Evolutionary conservation across 2,113 vertebrate species (phyloP).

Genomic region (Ictidomys tridecemlineatus): DNA sequence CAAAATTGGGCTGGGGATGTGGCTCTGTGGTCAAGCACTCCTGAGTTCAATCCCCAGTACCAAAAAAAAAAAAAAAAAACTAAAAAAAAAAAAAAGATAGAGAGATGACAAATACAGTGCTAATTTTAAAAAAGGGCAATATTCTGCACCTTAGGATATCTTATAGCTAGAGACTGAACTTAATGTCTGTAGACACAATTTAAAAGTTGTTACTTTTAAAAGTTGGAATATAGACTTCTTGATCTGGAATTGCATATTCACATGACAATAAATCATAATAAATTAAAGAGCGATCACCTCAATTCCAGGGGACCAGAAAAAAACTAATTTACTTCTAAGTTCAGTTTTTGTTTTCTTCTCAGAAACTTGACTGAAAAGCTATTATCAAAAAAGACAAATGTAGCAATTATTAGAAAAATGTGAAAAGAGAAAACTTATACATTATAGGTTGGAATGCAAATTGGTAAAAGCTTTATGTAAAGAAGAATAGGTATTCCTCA

Average conservation of each 20-base stretch:
- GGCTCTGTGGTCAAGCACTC: too few relatives aligned
- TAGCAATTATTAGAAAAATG: not conserved
- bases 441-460: not conserved
- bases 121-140: not conserved
- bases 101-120: not conserved
- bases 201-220: not conserved
- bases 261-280: not conserved
- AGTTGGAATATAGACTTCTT: not conserved
- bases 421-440: not conserved
- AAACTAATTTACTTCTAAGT: not conserved
- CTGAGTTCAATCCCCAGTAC: too few relatives aligned
- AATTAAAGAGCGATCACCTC: not conserved
- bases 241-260: not conserved
- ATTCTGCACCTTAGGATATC: not conserved
- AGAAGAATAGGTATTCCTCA: not conserved
- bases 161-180: not conserved
- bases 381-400: not conserved
- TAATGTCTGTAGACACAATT: not conserved
- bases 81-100: too few relatives aligned
- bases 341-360: not conserved
- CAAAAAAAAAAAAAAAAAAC: too few relatives aligned
- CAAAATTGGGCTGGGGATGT: too few relatives aligned
- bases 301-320: not conserved
- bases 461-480: not conserved
- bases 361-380: not conserved